phyloP scores from a whole-genome alignment of 1,140 invertebrate genomes.

The Calephelis virginiensis region DNA sequence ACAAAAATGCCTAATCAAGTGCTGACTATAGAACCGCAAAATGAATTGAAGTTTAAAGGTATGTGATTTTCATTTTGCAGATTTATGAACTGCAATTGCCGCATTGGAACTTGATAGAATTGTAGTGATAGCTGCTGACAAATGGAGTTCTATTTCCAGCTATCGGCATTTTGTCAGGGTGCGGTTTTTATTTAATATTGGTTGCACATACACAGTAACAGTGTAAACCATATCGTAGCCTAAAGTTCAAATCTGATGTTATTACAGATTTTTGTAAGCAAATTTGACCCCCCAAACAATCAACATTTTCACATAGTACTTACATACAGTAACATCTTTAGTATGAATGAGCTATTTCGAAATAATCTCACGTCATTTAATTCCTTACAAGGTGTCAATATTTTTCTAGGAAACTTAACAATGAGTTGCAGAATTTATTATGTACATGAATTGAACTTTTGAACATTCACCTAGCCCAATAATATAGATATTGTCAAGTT shows the following conservation, averaged over 20 bases:
- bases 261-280: neutral
- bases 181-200: slow-evolving; percentile 52
- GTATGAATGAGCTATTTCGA: too few relatives aligned
- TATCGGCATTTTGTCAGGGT: slow-evolving; percentile 72
- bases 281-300: neutral
- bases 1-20: slow-evolving; percentile 81
- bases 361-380: too few relatives aligned
- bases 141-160: slow-evolving; percentile 78
- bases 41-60: slow-evolving; percentile 87
- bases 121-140: slow-evolving; percentile 71
- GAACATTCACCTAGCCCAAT: too few relatives aligned
- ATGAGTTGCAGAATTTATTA: too few relatives aligned
- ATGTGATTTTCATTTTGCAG: slow-evolving; percentile 59
- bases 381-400: too few relatives aligned
- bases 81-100: slow-evolving; percentile 39
- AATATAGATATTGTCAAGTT: too few relatives aligned
- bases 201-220: slow-evolving; percentile 1
- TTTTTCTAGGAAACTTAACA: too few relatives aligned
- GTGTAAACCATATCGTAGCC: neutral
- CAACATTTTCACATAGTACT: slow-evolving; percentile 1
- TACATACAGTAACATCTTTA: neutral
- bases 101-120: slow-evolving; percentile 67
- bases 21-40: slow-evolving; percentile 85
- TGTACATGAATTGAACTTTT: too few relatives aligned
- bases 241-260: neutral